A percentile compares a stretch with the other conserved stretches of the same genome.
Evolutionary conservation across 2,888 invertebrate species (phyloP).

Genomic region (Nomada hirtipes): DNA sequence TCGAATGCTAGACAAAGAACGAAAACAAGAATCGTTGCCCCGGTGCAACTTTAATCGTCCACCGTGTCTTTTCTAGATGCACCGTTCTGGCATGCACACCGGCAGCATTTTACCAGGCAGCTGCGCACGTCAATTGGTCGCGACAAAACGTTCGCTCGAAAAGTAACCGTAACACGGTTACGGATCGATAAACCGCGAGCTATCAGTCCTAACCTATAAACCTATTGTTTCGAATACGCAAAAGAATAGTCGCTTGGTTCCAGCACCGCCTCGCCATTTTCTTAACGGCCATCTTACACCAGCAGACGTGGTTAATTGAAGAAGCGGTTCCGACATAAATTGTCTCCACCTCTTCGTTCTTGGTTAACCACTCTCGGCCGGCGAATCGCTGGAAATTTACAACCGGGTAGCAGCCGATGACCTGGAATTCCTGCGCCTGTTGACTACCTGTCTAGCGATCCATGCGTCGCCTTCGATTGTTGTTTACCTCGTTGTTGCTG

Average conservation of each 20-base stretch:
- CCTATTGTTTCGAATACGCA: slow-evolving; percentile 22
- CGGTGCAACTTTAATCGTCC: slow-evolving; percentile 43
- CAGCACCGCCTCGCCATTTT: slow-evolving; percentile 12
- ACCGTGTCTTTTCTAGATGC: slow-evolving; percentile 1
- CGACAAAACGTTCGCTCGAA: slow-evolving; percentile 45
- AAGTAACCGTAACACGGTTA: slow-evolving; percentile 38
- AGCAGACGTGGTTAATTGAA: slow-evolving; percentile 3
- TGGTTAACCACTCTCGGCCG: neutral
- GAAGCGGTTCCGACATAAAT: neutral
- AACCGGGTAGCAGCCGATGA: neutral
- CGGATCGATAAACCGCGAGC: slow-evolving; percentile 51
- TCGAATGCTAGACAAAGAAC: neutral
- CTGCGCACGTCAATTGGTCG: slow-evolving; percentile 27
- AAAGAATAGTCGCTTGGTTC: neutral
- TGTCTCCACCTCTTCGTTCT: neutral
- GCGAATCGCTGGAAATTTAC: slow-evolving; percentile 8
- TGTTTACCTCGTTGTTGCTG: neutral
- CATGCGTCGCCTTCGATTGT: neutral
- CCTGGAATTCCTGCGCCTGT: neutral
- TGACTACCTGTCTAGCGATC: neutral
- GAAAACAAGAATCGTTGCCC: neutral
- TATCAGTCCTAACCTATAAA: slow-evolving; percentile 40
- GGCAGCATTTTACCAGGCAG: neutral
- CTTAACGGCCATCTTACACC: slow-evolving; percentile 16
- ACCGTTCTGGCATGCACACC: neutral